phyloP scores from a whole-genome alignment of 2,888 invertebrate species.

The Ametastegia equiseti region DNA sequence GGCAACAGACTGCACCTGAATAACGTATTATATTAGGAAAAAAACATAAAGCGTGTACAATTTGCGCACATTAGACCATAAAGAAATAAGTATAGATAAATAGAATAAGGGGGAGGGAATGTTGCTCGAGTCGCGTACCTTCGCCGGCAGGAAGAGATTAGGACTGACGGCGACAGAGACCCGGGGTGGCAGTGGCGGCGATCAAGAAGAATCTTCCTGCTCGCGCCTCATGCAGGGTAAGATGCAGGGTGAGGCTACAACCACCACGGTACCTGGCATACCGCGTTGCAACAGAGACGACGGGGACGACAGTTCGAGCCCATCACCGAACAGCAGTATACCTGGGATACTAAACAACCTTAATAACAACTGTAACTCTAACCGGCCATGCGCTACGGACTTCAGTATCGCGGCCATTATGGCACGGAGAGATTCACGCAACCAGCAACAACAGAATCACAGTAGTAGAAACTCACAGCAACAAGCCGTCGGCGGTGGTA shows the following conservation, averaged over 20 bases:
- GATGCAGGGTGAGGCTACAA: constrained; percentile 76
- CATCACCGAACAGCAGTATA: constrained; percentile 71
- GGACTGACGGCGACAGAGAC: constrained; percentile 74
- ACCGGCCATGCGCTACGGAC: constrained; percentile 92
- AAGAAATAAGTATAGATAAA: neutral
- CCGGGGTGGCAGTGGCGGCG: constrained; percentile 76
- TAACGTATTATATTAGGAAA: neutral
- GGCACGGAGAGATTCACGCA: constrained; percentile 84
- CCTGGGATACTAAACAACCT: constrained; percentile 68
- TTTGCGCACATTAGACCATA: neutral
- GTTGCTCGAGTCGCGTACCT: constrained; percentile 76
- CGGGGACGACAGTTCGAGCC: constrained; percentile 81
- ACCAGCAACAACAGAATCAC: constrained; percentile 80
- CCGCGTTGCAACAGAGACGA: constrained; percentile 77
- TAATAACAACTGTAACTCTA: constrained; percentile 74
- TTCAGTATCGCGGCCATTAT: constrained; percentile 98
- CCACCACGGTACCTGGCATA: constrained; percentile 61
- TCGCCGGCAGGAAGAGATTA: constrained; percentile 74
- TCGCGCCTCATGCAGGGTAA: constrained; percentile 76
- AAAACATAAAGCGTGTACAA: too few relatives aligned
- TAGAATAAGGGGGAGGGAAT: constrained; percentile 62
- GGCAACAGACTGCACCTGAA: constrained; percentile 2
- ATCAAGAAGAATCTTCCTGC: constrained; percentile 59
- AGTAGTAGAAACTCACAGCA: constrained; percentile 66
- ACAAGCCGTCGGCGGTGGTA: constrained; percentile 71